These are phyloP conservation scores for Plusia festucae DNA, from an alignment of 2,888 invertebrate species.

Conservation along the genomic window DNA sequence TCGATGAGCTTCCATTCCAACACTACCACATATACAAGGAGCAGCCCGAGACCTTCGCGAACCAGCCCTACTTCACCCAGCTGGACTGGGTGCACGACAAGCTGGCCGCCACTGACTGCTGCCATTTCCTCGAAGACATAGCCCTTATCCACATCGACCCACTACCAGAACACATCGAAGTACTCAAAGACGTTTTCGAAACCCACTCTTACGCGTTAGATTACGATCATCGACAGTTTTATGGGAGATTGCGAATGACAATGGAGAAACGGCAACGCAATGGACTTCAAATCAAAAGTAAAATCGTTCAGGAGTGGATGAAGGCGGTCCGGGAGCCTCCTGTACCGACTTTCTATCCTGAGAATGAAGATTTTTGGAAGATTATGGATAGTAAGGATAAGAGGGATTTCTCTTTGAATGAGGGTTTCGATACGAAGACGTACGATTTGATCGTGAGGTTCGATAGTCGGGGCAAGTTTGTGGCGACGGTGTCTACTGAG, in stretches of 20 bases:
- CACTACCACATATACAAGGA: slow-evolving; percentile 90
- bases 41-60: slow-evolving; percentile 89
- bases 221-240: slow-evolving; percentile 95
- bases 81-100: slow-evolving; percentile 94
- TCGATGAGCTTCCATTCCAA: slow-evolving; percentile 95
- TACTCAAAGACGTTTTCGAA: slow-evolving; percentile 92
- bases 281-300: slow-evolving; percentile 73
- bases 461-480: slow-evolving; percentile 91
- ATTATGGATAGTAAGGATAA: slow-evolving; percentile 74
- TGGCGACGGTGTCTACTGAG: slow-evolving; percentile 93
- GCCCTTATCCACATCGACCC: slow-evolving; percentile 87
- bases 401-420: slow-evolving; percentile 74
- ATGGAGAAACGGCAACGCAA: slow-evolving; percentile 80
- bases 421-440: slow-evolving; percentile 83
- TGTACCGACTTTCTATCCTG: slow-evolving; percentile 90
- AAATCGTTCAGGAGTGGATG: slow-evolving; percentile 82
- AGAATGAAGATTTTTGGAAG: slow-evolving; percentile 84
- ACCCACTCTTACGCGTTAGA: slow-evolving; percentile 92
- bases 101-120: slow-evolving; percentile 93
- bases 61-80: slow-evolving; percentile 92
- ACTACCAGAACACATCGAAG: slow-evolving; percentile 86
- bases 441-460: slow-evolving; percentile 91
- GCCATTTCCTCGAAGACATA: slow-evolving; percentile 94
- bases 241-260: slow-evolving; percentile 89
- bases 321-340: slow-evolving; percentile 87